Base-by-base conservation (phyloP, 2,113 vertebrate species). In the Ceratotherium simum region DNA sequence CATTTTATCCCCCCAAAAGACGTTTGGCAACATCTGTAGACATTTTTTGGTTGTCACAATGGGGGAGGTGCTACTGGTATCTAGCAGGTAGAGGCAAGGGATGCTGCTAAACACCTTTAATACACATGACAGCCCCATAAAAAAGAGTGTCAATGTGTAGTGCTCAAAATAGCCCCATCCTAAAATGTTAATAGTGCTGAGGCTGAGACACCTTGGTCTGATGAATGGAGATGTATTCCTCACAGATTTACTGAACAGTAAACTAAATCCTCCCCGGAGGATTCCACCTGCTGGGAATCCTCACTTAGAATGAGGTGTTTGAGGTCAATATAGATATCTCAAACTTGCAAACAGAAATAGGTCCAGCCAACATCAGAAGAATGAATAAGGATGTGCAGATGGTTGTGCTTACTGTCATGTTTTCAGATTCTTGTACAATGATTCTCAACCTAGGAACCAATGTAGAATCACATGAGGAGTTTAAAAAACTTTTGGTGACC, bases 401-500 rank as follows among this genome's bases (percentile, higher is more conserved):
- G 31, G 29, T 89, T 96, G 73, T 62, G 64, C 48, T 94, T 58
- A 70, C 56, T 79, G 27, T 83, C 27, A 64, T 84, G 21, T 58
- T 86, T 90, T 95, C 56, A 33, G 23, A 39, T 78, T 96, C 48
- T 60, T 51, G 33, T 54, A 54, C 72, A 56, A 51, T 86, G 51
- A 86, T 21, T 86, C 31, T 70, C 80, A 75, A 31, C 23, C 18
- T 75, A 76, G 20, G 18, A 29, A 42, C 58, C 14, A 10, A 25
- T 20, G 69, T n/a, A 79, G 31, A 65, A 79, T 60, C 18, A 73
- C 29, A 46, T 3, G 23, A 13, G 17, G 25, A 89, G 23, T 51
- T 82, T 97, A 12, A 6, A 79, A 96, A 92, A 91, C 21, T 93
- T 69, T 48, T 48, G 42, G 67, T 86, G n/a, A 75, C 16, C 8